Evolutionary conservation across 2,888 invertebrate species (phyloP), one percentile per base, ranked within the genome.

Genomic region (Disparrhopalites patrizii): DNA sequence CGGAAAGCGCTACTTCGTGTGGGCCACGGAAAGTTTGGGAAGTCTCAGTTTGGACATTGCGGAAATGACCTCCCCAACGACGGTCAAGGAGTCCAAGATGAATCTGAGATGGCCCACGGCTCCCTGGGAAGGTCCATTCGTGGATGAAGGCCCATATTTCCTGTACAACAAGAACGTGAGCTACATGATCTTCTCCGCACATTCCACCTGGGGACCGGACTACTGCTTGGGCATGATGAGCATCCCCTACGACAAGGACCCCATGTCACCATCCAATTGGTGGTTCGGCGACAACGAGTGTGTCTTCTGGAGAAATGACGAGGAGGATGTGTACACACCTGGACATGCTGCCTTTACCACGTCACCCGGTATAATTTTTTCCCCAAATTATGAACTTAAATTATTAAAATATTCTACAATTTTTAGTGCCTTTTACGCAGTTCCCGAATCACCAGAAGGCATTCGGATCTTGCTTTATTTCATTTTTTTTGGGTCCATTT

Each of bases 141-240:
- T 67, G 3, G 68, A 66, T n/a, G 72, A 72, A 58, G 72, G 70
- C 8, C 70, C 72, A 2, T 68, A 68, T 25, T 69, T 72, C 52
- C 54, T 72, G n/a, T 67, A 70, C 50, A 66, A 68, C 20, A 56
- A 47, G 2, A 65, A 65, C 28, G 61, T 62, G 1, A 66, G 67
- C 7, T 72, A 67, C 60, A 40, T 72, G 25, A 55, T 69, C 28
- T 72, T 65, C 43, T 68, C 72, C 13, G 70, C 69, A n/a, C 58
- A 65, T 3, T 70, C 64, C 23, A 67, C 69, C 8, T 70, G 65
- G 56, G 65, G 65, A 7, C 65, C 65, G 25, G 50, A 65, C n/a
- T 72, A 72, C 36, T 70, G 72, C 40, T 52, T 72, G 5, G 67
- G 67, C 1, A 33, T 69, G 20, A 67, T 70, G 64, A 62, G 51